These are phyloP conservation scores for Calameuta pallipes DNA, from an alignment of 2,888 invertebrate species.

Conservation along the genomic window DNA sequence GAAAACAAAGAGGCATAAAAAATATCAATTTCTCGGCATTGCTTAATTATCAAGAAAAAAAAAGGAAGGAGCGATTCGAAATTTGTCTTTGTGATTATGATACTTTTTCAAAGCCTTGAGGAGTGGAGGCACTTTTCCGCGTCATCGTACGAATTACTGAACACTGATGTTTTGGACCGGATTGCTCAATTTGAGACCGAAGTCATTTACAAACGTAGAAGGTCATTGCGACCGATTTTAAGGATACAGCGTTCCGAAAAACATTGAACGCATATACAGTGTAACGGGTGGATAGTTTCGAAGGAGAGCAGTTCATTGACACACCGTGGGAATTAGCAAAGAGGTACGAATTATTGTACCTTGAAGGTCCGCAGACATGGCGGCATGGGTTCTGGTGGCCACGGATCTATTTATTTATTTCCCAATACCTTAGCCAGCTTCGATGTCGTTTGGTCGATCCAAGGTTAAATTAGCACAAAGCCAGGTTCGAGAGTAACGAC, in stretches of 20 bases:
- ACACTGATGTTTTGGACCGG: neutral
- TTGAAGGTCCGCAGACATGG: neutral
- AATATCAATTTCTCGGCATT: no score
- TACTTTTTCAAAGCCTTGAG: neutral
- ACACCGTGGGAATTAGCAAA: slow-evolving; percentile 29
- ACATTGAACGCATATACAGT: neutral
- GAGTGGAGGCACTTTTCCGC: neutral
- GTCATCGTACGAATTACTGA: neutral
- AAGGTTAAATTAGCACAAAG: slow-evolving; percentile 1
- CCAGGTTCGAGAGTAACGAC: neutral
- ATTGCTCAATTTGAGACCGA: neutral
- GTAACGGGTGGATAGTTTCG: neutral
- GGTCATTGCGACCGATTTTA: neutral
- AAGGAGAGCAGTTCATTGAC: slow-evolving; percentile 22
- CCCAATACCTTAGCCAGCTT: neutral
- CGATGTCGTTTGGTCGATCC: neutral
- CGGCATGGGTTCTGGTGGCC: neutral
- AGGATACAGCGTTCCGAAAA: neutral
- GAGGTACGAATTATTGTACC: slow-evolving; percentile 24
- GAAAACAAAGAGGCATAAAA: no score
- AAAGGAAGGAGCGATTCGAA: neutral
- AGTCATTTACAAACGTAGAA: neutral
- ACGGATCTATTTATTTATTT: neutral
- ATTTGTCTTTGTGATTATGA: neutral
- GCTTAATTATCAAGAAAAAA: neutral